A percentile compares a stretch with the other conserved stretches of the same genome.
Conservation (phyloP, 2,113 vertebrate species). For the Nymphicus hollandicus region DNA sequence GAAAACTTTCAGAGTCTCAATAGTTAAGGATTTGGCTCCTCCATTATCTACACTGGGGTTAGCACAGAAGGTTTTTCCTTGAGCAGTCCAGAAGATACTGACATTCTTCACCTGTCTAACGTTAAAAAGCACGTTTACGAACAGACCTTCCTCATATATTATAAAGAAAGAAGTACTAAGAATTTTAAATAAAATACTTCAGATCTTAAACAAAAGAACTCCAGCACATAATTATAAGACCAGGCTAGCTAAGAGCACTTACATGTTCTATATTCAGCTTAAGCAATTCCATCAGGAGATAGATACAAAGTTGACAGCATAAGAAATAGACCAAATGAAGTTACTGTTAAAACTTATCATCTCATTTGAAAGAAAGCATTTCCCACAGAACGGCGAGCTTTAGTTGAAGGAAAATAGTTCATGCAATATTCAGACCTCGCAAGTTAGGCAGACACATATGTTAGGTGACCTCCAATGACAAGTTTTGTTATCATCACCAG, state of each 20-base stretch:
- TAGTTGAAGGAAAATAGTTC: background rate
- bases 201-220: background rate
- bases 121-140: background rate
- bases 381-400: background rate
- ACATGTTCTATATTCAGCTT: background rate
- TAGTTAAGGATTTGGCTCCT: background rate
- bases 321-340: background rate
- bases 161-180: background rate
- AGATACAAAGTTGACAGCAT: background rate
- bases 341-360: background rate
- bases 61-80: background rate
- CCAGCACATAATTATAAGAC: background rate
- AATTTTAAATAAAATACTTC: background rate
- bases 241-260: background rate
- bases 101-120: background rate
- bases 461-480: background rate
- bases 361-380: background rate
- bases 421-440: background rate
- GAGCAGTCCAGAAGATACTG: background rate
- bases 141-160: background rate
- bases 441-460: background rate
- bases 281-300: background rate
- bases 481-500: background rate
- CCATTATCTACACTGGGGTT: background rate
- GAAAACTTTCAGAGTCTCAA: background rate